Base-by-base conservation (phyloP, 1,140 invertebrate genomes). In the Macrobrachium nipponense region DNA sequence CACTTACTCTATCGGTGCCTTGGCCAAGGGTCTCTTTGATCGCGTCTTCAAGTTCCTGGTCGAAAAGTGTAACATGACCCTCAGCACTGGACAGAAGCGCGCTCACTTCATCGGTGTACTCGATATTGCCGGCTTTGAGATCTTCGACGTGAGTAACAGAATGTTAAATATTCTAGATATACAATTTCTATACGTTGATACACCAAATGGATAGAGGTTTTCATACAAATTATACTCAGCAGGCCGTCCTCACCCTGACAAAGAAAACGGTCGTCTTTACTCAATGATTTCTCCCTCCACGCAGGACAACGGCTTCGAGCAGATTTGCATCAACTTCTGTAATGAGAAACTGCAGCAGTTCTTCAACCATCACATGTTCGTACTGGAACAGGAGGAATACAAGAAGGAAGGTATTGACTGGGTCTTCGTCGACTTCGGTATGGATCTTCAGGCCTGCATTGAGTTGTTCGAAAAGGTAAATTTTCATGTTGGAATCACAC, bases 91-190 rank as follows among this genome's bases (percentile, higher is more conserved):
- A 98, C 96, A 97, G 92, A 98, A 98, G 93, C 95, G 97, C 92
- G 96, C 97, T 92, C 96, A 97, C 93, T 99, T 98, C 94, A 99
- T 99, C 92, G 97, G 98, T 97, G 98, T 99, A 10, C 77, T 86
- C n/a, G 83, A 86, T 62, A 86, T 86, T 59, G 77, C 83, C 15
- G 83, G 83, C 77, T 93, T 99, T 93, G 98, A 99, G 94, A 99
- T 99, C 93, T 99, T 99, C 94, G 98, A 99, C 94, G 97, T 98
- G 94, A 97, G 96, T 96, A 93, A 93, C 91, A 98, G 98, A 93
- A 97, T 98, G 8, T 76, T 76, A 76, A 0, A 51, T 12, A 6
- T 12, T 51, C 51, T 51, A 12, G 12, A 51, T 51, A 51, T 51
- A 51, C 7, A 51, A 51, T 51, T 51, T 51, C 8, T 8, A 51